Evolutionary conservation across 1,140 invertebrate species (phyloP).

Genomic region (Drosophila tani): DNA sequence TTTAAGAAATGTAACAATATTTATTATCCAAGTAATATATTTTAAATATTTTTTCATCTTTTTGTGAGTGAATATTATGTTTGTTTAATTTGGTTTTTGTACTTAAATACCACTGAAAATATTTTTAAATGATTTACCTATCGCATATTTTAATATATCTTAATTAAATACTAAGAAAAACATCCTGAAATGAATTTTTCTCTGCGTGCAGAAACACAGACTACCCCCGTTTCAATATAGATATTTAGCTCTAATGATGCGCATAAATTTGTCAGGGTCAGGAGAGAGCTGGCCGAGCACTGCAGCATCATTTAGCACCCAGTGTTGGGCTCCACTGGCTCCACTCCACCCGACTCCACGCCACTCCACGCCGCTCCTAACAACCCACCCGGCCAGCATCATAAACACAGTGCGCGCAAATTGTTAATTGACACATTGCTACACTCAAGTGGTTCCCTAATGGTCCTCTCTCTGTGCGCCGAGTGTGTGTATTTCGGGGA

Average conservation of each 20-base stretch:
- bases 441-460: constrained; percentile 57
- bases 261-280: constrained; percentile 56
- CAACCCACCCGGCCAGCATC: constrained; percentile 11
- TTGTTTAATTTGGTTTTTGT: too few species aligned
- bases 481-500: neutral
- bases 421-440: constrained; percentile 75
- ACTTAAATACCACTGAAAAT: too few species aligned
- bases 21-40: too few species aligned
- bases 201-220: neutral
- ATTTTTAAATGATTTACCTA: too few species aligned
- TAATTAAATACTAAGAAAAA: too few species aligned
- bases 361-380: neutral
- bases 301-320: constrained; percentile 29
- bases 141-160: too few species aligned
- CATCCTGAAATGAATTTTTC: neutral
- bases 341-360: neutral
- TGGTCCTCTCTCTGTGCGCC: constrained; percentile 9
- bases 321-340: constrained; percentile 4
- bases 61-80: too few species aligned
- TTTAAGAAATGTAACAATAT: too few species aligned
- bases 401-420: constrained; percentile 66
- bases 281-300: constrained; percentile 11
- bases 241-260: constrained; percentile 59
- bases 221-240: constrained; percentile 25
- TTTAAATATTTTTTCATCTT: too few species aligned